These are phyloP conservation scores for Papilio xuthus DNA, from an alignment of 1,140 invertebrate species.

Conservation along the genomic window DNA sequence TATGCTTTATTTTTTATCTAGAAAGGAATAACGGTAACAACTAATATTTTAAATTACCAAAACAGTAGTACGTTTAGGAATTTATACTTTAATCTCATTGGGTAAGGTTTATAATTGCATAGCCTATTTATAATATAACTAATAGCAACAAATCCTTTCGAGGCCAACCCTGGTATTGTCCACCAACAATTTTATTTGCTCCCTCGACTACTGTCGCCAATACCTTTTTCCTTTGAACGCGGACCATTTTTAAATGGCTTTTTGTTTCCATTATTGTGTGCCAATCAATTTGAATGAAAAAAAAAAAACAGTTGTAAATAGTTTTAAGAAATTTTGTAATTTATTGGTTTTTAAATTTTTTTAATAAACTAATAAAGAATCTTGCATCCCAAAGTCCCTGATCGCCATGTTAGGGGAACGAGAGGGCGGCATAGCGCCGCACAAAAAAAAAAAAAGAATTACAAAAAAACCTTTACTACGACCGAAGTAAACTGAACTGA, in stretches of 20 bases:
- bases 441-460: too few species aligned
- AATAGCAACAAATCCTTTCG: constrained; percentile 78
- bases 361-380: too few species aligned
- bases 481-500: constrained; percentile 75
- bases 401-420: too few species aligned
- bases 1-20: constrained; percentile 36
- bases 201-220: constrained; percentile 62
- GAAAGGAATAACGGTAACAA: constrained; percentile 50
- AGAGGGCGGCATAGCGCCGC: too few species aligned
- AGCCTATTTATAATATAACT: constrained; percentile 52
- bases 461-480: too few species aligned
- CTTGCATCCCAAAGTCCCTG: too few species aligned
- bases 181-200: constrained; percentile 71
- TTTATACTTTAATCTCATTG: constrained; percentile 33
- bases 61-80: neutral
- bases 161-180: constrained; percentile 75
- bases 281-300: constrained; percentile 80
- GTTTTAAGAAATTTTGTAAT: too few species aligned
- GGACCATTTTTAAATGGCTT: constrained; percentile 80
- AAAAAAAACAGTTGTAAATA: too few species aligned
- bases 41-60: constrained; percentile 51
- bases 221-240: constrained; percentile 75
- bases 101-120: constrained; percentile 48
- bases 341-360: too few species aligned
- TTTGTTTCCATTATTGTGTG: constrained; percentile 81